Conservation (phyloP, 2,113 vertebrate species). For the Madoqua kirkii region DNA sequence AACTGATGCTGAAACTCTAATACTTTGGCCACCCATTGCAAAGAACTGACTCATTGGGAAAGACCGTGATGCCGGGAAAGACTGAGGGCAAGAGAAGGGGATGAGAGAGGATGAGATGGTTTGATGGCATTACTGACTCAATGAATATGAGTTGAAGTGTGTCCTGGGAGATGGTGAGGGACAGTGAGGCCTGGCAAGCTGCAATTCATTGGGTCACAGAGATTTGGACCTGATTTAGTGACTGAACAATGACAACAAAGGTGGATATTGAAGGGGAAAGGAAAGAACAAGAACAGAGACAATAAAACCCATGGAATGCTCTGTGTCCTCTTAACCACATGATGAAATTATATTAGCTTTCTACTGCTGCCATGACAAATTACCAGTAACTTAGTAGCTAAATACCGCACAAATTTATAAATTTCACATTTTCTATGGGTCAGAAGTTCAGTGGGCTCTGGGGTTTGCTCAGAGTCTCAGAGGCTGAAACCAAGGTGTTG, state of each 20-base stretch:
- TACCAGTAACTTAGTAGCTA: not conserved
- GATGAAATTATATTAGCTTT: not conserved
- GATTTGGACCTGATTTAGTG: not conserved
- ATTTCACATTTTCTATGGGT: not conserved
- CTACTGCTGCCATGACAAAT: not conserved
- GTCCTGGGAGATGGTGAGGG: not conserved
- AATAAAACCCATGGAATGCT: not conserved
- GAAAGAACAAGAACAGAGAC: not conserved
- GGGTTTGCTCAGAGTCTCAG: not conserved
- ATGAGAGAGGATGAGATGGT: not conserved
- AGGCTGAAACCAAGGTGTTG: not conserved
- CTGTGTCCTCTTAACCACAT: not conserved
- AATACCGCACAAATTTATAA: not conserved
- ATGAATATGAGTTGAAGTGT: not conserved
- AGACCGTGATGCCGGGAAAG: not conserved
- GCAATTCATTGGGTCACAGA: not conserved
- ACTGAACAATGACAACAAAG: not conserved
- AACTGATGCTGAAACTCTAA: not conserved
- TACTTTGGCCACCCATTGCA: not conserved
- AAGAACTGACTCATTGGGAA: not conserved
- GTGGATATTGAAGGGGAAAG: not conserved
- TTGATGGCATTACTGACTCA: not conserved
- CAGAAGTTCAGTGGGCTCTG: not conserved
- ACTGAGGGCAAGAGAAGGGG: not conserved
- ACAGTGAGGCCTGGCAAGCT: not conserved